Conservation (phyloP, 2,888 invertebrate genomes). For the Pterostichus madidus region DNA sequence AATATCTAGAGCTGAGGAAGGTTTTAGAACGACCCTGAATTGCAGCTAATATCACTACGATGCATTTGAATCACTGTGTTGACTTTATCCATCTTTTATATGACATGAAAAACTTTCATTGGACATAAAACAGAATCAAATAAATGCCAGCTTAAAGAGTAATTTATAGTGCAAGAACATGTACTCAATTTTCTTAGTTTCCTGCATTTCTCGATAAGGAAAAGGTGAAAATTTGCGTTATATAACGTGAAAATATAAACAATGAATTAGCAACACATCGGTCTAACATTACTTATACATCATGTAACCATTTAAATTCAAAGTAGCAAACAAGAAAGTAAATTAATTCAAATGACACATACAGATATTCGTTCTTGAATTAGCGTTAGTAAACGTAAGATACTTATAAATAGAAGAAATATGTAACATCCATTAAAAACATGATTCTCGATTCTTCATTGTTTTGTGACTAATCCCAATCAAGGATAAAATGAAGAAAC, state of each 20-base stretch:
- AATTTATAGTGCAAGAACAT: constrained; percentile 9
- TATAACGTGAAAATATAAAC: constrained; percentile 8
- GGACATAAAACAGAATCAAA: background rate
- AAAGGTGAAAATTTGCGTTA: background rate
- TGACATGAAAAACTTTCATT: too few relatives aligned
- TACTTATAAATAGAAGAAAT: constrained; percentile 39
- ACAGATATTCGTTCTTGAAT: constrained; percentile 29
- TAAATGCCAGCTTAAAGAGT: background rate
- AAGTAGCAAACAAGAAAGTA: background rate
- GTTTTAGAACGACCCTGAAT: too few relatives aligned
- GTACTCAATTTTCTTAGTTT: background rate
- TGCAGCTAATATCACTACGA: too few relatives aligned
- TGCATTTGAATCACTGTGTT: too few relatives aligned
- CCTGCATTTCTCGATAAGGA: background rate
- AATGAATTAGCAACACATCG: background rate
- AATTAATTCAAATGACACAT: constrained; percentile 24
- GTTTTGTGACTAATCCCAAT: constrained; percentile 44
- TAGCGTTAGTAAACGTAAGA: constrained; percentile 28
- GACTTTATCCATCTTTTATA: too few relatives aligned
- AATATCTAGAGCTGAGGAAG: too few relatives aligned
- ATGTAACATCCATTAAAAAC: constrained; percentile 40
- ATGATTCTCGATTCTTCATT: constrained; percentile 31
- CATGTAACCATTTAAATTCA: background rate
- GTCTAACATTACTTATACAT: background rate
- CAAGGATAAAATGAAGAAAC: constrained; percentile 44